Base-by-base conservation (phyloP, 2,888 invertebrate species). In the Dyspetes luteomarginatus region DNA sequence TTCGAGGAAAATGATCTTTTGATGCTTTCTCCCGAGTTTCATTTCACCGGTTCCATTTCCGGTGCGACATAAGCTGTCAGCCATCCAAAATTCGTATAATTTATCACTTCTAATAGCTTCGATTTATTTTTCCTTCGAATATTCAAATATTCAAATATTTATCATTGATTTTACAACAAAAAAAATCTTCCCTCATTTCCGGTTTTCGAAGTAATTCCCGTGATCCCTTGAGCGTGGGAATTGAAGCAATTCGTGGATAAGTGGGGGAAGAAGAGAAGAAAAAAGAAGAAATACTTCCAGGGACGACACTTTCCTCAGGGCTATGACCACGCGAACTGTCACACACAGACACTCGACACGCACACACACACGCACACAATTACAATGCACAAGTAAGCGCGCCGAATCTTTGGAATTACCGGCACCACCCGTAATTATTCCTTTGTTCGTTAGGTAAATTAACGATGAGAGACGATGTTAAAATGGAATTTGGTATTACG, bases 311-410 rank as follows among this genome's bases (percentile, higher is more conserved):
- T 67, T 77, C 69, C 45, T 77, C 69, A 24, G 69, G 58, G 22
- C 24, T 62, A 56, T 56, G 68, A 81, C 81, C 81, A 81, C 81
- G 81, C 81, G 81, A 81, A 81, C 81, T 81, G 78, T 82, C 76
- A 80, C 72, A 60, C 80, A 72, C 58, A 65, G 43, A 28, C 17
- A 9, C 24, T 15, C 69, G 43, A 28, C 17, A 9, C 24, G 26
- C 69, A 75, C 62, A 55, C 72, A 67, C 69, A 75, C 48, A 50
- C 67, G 45, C 71, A 48, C 75, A 68, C 74, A 74, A 30, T 68
- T 7, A 60, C n/a, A n/a, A 48, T 50, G 43, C 71, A 52, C 73
- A 71, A 80, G 52, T 41, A 28, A 64, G 43, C 72, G 69, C 82
- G 75, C 71, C 76, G 80, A 77, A 65, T 58, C 36, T 41, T 56